Conservation (phyloP, 1,140 invertebrate genomes). For the Dreissena rostriformis region DNA sequence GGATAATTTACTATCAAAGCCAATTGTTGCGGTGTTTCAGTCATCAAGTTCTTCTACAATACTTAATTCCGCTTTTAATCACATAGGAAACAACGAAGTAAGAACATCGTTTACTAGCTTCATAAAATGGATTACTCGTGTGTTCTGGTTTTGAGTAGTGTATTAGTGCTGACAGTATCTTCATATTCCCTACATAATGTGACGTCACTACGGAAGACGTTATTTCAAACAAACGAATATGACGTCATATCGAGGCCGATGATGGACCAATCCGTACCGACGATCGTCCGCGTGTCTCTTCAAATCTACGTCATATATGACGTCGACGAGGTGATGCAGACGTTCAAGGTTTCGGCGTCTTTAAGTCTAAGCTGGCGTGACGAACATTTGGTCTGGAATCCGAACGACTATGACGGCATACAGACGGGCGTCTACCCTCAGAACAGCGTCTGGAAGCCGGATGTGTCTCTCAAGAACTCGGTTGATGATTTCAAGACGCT, state of each 20-base stretch:
- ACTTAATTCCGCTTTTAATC: too few relatives aligned
- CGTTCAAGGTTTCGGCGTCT: neutral
- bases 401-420: neutral
- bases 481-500: constrained; percentile 3
- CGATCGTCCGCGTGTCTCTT: neutral
- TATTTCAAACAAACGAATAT: constrained; percentile 7
- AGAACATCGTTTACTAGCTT: too few relatives aligned
- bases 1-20: too few relatives aligned
- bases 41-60: too few relatives aligned
- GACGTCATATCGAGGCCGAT: constrained; percentile 11
- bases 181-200: constrained; percentile 14
- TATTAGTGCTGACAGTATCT: too few relatives aligned
- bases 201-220: neutral
- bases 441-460: constrained; percentile 29
- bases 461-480: constrained; percentile 12
- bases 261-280: constrained; percentile 2
- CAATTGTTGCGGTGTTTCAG: too few relatives aligned
- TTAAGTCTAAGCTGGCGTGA: neutral
- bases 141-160: too few relatives aligned
- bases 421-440: constrained; percentile 16
- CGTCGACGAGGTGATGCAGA: neutral
- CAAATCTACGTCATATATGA: neutral
- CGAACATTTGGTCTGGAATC: neutral
- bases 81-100: too few relatives aligned
- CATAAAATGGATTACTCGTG: too few relatives aligned